Evolutionary conservation across 1,140 invertebrate genomes (phyloP).

Genomic region (Reticulitermes speratus): DNA sequence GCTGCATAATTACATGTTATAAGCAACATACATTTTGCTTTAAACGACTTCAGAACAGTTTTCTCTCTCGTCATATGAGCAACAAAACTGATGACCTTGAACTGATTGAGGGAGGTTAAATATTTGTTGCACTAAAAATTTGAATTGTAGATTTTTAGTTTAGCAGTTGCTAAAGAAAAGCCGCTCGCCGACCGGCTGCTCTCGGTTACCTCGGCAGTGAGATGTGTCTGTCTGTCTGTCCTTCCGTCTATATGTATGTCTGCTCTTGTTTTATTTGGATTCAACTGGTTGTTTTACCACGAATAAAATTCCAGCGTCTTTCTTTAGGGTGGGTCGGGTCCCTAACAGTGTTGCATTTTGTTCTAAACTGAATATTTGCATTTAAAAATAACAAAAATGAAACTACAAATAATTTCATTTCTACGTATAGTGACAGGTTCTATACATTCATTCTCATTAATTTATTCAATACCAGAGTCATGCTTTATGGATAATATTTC

Average conservation of each 20-base stretch:
- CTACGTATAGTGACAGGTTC: neutral
- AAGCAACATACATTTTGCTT: neutral
- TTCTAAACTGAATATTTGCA: neutral
- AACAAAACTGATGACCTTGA: neutral
- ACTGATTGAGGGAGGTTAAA: neutral
- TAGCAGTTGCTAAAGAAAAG: neutral
- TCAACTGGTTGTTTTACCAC: too few species aligned
- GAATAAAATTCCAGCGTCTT: neutral
- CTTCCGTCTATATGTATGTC: neutral
- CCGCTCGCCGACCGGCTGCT: neutral
- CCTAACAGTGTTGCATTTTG: neutral
- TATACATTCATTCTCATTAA: neutral
- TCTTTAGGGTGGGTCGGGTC: neutral
- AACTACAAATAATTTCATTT: too few species aligned
- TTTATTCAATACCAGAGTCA: neutral
- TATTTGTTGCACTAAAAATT: constrained; percentile 7
- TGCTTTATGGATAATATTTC: neutral
- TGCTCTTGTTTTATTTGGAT: neutral
- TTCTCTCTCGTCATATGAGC: neutral
- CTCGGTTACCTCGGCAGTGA: neutral
- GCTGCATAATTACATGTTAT: neutral
- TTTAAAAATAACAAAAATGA: neutral
- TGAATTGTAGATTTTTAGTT: constrained; percentile 1
- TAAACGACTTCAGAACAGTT: neutral
- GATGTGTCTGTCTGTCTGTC: neutral